Evolutionary conservation across 2,113 vertebrate genomes (phyloP), one percentile per base, ranked within the genome.

Genomic region (Crypturellus undulatus): DNA sequence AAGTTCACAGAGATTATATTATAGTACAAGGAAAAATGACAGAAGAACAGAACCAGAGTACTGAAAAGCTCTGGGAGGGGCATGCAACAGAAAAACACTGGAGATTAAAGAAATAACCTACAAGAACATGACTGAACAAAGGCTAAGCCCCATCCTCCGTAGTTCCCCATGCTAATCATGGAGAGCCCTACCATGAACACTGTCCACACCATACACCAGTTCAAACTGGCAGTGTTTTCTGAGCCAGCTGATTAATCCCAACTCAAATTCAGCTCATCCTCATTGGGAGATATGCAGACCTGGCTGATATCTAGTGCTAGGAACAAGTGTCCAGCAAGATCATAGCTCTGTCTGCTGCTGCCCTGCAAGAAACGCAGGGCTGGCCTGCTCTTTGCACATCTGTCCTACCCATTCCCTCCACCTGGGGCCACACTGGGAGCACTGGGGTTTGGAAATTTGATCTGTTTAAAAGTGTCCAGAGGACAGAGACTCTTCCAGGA

Each of bases 381-480:
- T 83, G 54, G 16, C 28, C 54, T 58, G 28, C 42, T 71, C 12
- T 49, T 52, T 51, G 62, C 19, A 49, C 43, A 51, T 10, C 18
- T 56, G 17, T 22, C 84, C 58, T 40, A 49, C 54, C 51, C 69
- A 38, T 12, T 21, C 17, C 21, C 14, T 89, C 24, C 21, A 21
- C 8, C 9, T 20, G n/a, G 6, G 70, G 17, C 51, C 52, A 30
- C 52, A 17, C 13, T 2, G 18, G 20, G 9, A 71, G 1, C 75
- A 17, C 11, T 1, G 12, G 8, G 68, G 1, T 65, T 51, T 68
- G 0, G 0, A 73, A 32, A 32, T 14, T 52, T 43, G 34, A 34
- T 59, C 42, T 54, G 3, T 30, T 70, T 40, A 36, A 40, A 26
- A 30, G 30, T 6, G 49, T 3, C 16, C 18, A 34, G 52, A 60